Evolutionary conservation across 2,113 vertebrate species (phyloP).

Genomic region (Gallinago undulata): DNA sequence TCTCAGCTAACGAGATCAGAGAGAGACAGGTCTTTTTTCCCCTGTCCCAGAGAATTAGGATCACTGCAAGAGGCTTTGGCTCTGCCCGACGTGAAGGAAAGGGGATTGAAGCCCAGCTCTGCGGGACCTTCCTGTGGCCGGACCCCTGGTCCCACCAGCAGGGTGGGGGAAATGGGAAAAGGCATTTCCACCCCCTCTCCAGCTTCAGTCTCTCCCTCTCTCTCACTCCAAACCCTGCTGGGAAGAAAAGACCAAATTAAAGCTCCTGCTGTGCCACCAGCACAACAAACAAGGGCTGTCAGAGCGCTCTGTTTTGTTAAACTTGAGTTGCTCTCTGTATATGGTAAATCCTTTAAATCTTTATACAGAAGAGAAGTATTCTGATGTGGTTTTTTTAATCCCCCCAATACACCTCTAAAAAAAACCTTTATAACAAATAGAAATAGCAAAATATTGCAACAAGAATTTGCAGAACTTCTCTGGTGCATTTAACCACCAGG

Average conservation of each 20-base stretch:
- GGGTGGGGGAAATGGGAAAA: background rate
- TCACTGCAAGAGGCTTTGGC: background rate
- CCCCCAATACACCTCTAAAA: background rate
- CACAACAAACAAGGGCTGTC: background rate
- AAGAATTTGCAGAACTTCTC: background rate
- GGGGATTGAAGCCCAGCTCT: background rate
- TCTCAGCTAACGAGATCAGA: background rate
- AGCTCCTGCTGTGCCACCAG: background rate
- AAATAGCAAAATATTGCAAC: background rate
- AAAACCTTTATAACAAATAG: background rate
- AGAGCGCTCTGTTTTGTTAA: fast-evolving
- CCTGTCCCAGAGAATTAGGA: background rate
- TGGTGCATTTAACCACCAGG: background rate
- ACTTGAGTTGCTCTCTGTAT: fast-evolving
- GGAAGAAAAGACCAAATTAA: background rate
- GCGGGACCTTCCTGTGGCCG: background rate
- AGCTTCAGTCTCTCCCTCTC: background rate
- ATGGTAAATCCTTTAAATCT: background rate
- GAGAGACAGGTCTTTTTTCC: background rate
- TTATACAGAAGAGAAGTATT: background rate
- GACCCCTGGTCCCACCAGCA: background rate
- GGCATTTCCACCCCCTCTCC: background rate
- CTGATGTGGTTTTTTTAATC: background rate
- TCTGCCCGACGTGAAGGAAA: fast-evolving
- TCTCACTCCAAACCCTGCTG: background rate